These are phyloP conservation scores for Automeris io DNA, from an alignment of 2,888 invertebrate species.

Conservation along the genomic window DNA sequence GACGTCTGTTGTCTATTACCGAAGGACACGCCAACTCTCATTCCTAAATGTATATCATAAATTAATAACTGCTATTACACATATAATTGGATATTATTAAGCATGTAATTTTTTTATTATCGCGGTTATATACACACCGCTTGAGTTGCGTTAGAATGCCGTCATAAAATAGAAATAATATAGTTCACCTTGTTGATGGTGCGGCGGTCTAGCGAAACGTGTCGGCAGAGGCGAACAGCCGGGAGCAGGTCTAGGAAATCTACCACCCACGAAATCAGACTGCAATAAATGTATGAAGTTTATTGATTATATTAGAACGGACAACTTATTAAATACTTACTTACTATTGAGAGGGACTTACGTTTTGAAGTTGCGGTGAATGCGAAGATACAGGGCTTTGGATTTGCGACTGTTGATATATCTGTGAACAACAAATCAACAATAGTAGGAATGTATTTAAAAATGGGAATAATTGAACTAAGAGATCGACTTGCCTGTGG, in stretches of 20 bases:
- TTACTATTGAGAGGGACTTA: conserved; percentile 36
- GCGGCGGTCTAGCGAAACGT: conserved; percentile 63
- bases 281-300: conserved; percentile 24
- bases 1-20: conserved; percentile 65
- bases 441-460: not conserved
- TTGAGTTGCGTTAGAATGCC: not conserved
- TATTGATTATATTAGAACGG: too few relatives aligned
- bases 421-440: conserved; percentile 33
- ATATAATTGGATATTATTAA: too few relatives aligned
- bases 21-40: conserved; percentile 65
- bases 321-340: too few relatives aligned
- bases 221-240: conserved; percentile 64
- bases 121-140: too few relatives aligned
- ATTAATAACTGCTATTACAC: not conserved
- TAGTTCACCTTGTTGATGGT: conserved; percentile 59
- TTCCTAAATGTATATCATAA: conserved; percentile 34
- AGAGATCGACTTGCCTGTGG: conserved; percentile 47
- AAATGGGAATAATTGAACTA: not conserved
- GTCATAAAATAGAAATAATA: not conserved
- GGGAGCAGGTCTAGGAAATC: conserved; percentile 62
- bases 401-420: conserved; percentile 70
- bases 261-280: conserved; percentile 53
- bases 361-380: conserved; percentile 67
- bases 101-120: too few relatives aligned
- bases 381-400: conserved; percentile 69